phyloP scores from a whole-genome alignment of 2,113 vertebrate genomes.

The Brachyistius frenatus region DNA sequence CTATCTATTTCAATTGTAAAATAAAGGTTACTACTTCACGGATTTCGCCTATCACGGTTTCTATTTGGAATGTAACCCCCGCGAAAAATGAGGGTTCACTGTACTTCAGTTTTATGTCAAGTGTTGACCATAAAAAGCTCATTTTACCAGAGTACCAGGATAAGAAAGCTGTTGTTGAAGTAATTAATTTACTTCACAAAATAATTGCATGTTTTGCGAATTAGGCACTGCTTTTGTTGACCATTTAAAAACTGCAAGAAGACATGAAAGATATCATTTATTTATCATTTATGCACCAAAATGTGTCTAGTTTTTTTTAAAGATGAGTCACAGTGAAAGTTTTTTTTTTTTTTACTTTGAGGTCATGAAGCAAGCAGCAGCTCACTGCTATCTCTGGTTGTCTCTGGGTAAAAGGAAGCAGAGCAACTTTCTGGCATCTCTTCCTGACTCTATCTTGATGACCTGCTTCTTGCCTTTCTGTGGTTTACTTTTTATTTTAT shows the following conservation, averaged over 20 bases:
- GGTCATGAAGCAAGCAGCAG: not conserved
- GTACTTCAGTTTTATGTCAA: no score
- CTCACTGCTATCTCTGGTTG: conserved; percentile 24
- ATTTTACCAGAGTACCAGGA: no score
- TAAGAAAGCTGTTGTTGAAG: no score
- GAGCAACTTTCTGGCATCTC: conserved; percentile 27
- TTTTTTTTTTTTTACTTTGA: not conserved
- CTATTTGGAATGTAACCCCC: no score
- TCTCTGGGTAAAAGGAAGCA: conserved; percentile 43
- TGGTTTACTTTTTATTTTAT: conserved; percentile 38
- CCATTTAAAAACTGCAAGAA: not conserved
- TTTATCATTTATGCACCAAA: not conserved
- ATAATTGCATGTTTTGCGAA: no score
- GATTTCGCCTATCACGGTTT: no score
- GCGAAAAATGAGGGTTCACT: no score
- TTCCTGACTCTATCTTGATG: conserved; percentile 29
- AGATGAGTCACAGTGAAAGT: not conserved
- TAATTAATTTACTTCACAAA: no score
- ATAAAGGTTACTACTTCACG: no score
- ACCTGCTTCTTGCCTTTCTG: conserved; percentile 43
- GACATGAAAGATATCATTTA: not conserved
- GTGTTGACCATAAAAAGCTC: no score
- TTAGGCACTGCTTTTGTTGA: not conserved
- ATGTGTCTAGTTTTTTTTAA: not conserved
- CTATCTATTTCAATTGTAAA: no score